These are phyloP conservation scores for Antheraea pernyi DNA, from an alignment of 1,140 invertebrate genomes.

Conservation along the genomic window DNA sequence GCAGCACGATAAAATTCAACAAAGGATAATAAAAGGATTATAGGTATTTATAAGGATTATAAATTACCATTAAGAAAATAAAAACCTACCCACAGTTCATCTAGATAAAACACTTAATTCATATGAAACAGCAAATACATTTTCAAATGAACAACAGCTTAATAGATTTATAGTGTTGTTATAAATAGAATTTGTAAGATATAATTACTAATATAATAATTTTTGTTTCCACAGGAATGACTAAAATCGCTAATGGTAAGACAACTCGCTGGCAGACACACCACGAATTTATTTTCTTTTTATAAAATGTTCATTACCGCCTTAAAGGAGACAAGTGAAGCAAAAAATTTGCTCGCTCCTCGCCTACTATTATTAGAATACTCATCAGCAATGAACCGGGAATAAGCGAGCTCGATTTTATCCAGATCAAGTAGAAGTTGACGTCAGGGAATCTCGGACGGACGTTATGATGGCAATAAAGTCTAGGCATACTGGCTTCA, in stretches of 20 bases:
- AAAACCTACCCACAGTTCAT: too few species aligned
- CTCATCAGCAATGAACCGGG: not conserved
- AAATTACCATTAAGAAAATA: too few species aligned
- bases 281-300: not conserved
- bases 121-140: too few species aligned
- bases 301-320: slow-evolving; percentile 4
- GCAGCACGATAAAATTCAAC: too few species aligned
- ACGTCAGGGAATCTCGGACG: not conserved
- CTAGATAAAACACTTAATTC: too few species aligned
- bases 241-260: not conserved
- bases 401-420: not conserved
- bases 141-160: too few species aligned
- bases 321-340: slow-evolving; percentile 1
- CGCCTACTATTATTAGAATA: not conserved
- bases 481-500: not conserved
- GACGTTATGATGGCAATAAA: not conserved
- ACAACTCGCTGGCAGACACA: not conserved
- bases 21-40: too few species aligned
- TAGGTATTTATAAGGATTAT: too few species aligned
- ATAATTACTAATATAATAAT: too few species aligned
- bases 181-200: too few species aligned
- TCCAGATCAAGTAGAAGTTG: not conserved
- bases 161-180: too few species aligned
- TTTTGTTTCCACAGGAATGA: too few species aligned
- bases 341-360: not conserved